Evolutionary conservation across 2,113 vertebrate species (phyloP).

Genomic region (Callocephalon fimbriatum): DNA sequence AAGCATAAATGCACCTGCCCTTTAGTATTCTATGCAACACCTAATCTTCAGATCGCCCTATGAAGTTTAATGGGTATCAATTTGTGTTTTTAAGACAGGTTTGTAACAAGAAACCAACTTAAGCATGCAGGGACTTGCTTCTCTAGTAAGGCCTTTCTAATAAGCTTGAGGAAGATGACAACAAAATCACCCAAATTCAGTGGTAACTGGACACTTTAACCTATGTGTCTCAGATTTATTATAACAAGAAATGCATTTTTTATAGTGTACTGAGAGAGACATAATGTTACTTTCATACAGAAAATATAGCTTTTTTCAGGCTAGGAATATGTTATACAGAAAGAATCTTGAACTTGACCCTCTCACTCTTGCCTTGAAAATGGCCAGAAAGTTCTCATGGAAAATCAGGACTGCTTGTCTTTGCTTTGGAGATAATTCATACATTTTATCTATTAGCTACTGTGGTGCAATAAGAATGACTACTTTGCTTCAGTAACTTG

Average conservation of each 20-base stretch:
- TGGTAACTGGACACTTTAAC: background rate
- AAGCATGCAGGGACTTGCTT: background rate
- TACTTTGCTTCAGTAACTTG: conserved; percentile 1
- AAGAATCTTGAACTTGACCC: background rate
- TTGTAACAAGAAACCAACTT: background rate
- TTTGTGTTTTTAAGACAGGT: background rate
- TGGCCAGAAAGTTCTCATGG: background rate
- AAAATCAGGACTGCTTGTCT: background rate
- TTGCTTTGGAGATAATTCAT: background rate
- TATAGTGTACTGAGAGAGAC: background rate
- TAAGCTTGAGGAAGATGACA: background rate
- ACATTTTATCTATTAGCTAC: background rate
- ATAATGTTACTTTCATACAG: background rate
- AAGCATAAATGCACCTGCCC: background rate
- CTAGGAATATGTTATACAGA: background rate
- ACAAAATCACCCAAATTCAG: background rate
- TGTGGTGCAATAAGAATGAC: background rate
- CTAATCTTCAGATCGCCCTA: background rate
- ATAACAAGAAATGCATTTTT: background rate
- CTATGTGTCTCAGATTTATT: background rate
- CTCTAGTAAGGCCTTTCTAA: background rate
- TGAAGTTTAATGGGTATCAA: background rate
- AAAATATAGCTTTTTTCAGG: background rate
- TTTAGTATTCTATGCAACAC: background rate
- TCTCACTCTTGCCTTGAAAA: background rate